These are phyloP conservation scores for Dasysyrphus tricinctus DNA, from an alignment of 2,888 invertebrate species.

Conservation along the genomic window DNA sequence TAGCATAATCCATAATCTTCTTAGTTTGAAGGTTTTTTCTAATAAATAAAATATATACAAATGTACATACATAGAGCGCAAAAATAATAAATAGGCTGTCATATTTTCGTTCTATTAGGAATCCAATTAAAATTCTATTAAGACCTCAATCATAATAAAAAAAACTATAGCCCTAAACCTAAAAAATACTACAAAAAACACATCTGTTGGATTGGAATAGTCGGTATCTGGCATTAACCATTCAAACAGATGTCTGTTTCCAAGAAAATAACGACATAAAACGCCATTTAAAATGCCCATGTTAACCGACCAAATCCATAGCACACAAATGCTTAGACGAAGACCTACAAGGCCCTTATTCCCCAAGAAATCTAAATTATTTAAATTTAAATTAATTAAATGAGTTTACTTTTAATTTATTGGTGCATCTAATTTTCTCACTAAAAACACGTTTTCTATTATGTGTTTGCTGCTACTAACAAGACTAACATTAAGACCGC, in stretches of 20 bases:
- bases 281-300: slow-evolving; percentile 1
- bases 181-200: not conserved
- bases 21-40: not conserved
- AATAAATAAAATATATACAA: not conserved
- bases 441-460: slow-evolving; percentile 34
- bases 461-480: not conserved
- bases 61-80: not conserved
- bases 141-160: slow-evolving; percentile 29
- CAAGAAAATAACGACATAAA: slow-evolving; percentile 5
- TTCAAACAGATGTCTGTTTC: slow-evolving; percentile 12
- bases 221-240: not conserved
- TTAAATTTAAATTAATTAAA: slow-evolving; percentile 46
- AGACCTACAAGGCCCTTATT: slow-evolving; percentile 14
- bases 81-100: slow-evolving; percentile 33
- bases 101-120: slow-evolving; percentile 6
- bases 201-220: not conserved
- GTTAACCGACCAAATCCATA: not conserved
- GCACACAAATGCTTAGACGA: not conserved
- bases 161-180: slow-evolving; percentile 6
- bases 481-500: not conserved
- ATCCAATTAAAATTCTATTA: slow-evolving; percentile 35
- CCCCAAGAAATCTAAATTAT: slow-evolving; percentile 1
- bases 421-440: slow-evolving; percentile 42
- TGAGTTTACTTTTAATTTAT: slow-evolving; percentile 30
- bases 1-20: slow-evolving; percentile 28